phyloP scores from a whole-genome alignment of 2,797 vertebrate species.

The Hoplostethus mediterraneus region DNA sequence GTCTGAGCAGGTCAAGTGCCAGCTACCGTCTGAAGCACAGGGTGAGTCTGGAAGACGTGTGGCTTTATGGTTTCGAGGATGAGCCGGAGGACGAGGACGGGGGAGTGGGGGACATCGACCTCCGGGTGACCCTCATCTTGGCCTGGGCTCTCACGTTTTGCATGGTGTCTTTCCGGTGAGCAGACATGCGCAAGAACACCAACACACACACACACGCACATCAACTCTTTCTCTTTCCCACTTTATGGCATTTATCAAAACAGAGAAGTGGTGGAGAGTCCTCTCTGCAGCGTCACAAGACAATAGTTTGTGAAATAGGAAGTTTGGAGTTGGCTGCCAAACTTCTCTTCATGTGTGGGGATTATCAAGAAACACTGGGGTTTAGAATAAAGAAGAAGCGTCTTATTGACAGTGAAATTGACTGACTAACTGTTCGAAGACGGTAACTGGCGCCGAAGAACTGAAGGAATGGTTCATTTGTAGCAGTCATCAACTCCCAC shows the following conservation, averaged over 20 bases:
- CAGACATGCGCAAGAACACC: background rate
- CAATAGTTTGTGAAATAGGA: conserved; percentile 58
- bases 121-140: conserved; percentile 70
- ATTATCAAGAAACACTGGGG: conserved; percentile 28
- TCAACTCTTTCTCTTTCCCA: background rate
- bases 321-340: conserved; percentile 18
- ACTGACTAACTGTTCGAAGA: conserved; percentile 2
- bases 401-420: background rate
- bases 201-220: background rate
- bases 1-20: conserved; percentile 65
- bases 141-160: conserved; percentile 71
- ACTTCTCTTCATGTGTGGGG: background rate
- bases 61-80: conserved; percentile 68
- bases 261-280: conserved; percentile 64
- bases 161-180: conserved; percentile 78
- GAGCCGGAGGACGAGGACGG: conserved; percentile 58
- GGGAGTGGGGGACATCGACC: conserved; percentile 36
- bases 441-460: background rate
- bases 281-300: conserved; percentile 60
- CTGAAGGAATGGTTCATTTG: conserved; percentile 14
- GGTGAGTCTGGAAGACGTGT: conserved; percentile 74
- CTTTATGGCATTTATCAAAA: conserved; percentile 31
- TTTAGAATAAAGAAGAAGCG: conserved; percentile 51
- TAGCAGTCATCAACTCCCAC: conserved; percentile 61
- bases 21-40: conserved; percentile 81